Evolutionary conservation across 2,888 invertebrate genomes (phyloP), one percentile per base, ranked within the genome.

Genomic region (Rotaria sp.): DNA sequence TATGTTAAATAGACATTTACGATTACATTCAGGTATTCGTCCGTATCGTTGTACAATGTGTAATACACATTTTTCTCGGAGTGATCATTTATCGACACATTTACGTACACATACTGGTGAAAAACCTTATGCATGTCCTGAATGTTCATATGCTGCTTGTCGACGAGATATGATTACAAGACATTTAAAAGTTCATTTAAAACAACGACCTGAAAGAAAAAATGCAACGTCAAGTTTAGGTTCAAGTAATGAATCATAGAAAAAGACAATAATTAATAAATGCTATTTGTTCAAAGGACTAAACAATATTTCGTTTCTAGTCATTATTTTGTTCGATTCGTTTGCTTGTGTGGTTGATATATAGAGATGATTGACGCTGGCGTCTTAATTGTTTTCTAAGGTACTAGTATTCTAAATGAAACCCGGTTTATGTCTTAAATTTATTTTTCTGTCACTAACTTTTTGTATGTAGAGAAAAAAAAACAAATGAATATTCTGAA

Each of bases 141-240:
- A 86, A 80, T 99, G 99, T 92, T 95, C 96, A 26, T 99, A 99
- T 92, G 96, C 98, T 3, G 99, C 99, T 24, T 98, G 98, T 89
- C 94, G 99, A 4, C 94, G 98, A 59, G 99, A 99, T 92, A 99
- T 99, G 99, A 99, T 99, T 91, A 98, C 98, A 10, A 94, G 99
- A 87, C 98, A 99, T 92, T 95, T 99, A 95, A 93, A 96, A 89
- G 98, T 97, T 2, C 98, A 98, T 91, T 93, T 94, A 35, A 87
- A 85, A 45, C 80, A 80, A 45, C 26, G 80, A 80, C 35, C 67
- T 30, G 67, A 67, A 67, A 35, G 67, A 67, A 80, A 80, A 80
- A 80, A 80, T 80, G 80, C 80, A 1, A 80, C 80, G 15, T 80
- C 80, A 80, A 45, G 80, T 80, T n/a, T 80, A n/a, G 80, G 80